phyloP scores from a whole-genome alignment of 2,888 invertebrate species.

The Caenorhabditis imperialis region DNA sequence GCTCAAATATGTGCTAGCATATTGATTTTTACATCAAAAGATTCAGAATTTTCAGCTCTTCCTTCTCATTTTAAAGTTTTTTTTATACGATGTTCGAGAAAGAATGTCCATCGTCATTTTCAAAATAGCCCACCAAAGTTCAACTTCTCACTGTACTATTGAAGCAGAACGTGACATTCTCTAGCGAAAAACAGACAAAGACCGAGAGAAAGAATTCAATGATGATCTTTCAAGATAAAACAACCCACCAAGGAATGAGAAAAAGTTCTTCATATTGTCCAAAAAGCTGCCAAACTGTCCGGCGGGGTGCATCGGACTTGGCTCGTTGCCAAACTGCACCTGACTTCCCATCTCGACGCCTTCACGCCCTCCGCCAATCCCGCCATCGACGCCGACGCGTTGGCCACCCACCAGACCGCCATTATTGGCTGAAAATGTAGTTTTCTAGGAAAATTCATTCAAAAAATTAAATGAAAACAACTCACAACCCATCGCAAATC shows the following conservation, averaged over 20 bases:
- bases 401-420: slow-evolving; percentile 68
- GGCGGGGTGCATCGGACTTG: slow-evolving; percentile 56
- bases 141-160: too few species aligned
- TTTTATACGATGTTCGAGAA: too few species aligned
- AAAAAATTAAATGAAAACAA: slow-evolving; percentile 10
- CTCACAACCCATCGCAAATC: slow-evolving; percentile 59
- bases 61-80: too few species aligned
- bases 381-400: slow-evolving; percentile 64
- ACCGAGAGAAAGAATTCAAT: too few species aligned
- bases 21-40: too few species aligned
- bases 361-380: slow-evolving; percentile 52
- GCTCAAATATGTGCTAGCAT: too few species aligned
- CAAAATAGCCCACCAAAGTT: too few species aligned
- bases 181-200: neutral
- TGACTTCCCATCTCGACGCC: slow-evolving; percentile 62
- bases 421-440: slow-evolving; percentile 59
- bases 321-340: slow-evolving; percentile 56
- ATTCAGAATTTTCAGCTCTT: too few species aligned
- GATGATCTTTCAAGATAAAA: too few species aligned
- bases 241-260: slow-evolving; percentile 54
- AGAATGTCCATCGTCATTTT: too few species aligned
- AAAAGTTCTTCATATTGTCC: slow-evolving; percentile 60
- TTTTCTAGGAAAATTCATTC: too few species aligned
- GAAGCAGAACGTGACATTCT: too few species aligned
- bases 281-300: slow-evolving; percentile 62